phyloP scores from a whole-genome alignment of 2,113 vertebrate genomes.

The Microcebus murinus region DNA sequence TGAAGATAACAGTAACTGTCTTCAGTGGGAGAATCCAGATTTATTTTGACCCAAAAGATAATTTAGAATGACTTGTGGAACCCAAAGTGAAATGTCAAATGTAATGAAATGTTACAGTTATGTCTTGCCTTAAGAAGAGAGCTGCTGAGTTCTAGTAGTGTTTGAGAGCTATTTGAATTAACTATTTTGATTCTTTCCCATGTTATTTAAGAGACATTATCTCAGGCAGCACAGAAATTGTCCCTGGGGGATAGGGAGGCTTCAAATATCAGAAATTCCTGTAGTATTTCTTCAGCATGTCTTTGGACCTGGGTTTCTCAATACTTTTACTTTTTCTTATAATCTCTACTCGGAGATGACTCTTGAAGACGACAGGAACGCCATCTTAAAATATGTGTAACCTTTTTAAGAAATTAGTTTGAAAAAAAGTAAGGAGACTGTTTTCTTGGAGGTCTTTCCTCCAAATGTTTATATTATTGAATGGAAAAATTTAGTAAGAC shows the following conservation, averaged over 20 bases:
- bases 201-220: background rate
- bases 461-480: background rate
- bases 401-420: background rate
- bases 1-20: slow-evolving; percentile 75
- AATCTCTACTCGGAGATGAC: background rate
- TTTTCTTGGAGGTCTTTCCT: background rate
- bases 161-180: background rate
- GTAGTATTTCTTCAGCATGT: background rate
- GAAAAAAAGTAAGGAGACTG: background rate
- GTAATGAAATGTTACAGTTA: slow-evolving; percentile 72
- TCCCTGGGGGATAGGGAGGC: background rate
- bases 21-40: slow-evolving; percentile 74
- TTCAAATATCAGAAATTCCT: background rate
- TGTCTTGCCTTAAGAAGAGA: slow-evolving; percentile 62
- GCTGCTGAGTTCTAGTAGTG: background rate
- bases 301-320: background rate
- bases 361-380: slow-evolving; percentile 8
- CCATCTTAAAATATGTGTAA: background rate
- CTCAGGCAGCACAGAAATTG: background rate
- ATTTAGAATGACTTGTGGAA: slow-evolving; percentile 78
- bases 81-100: slow-evolving; percentile 79
- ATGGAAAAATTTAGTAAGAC: background rate
- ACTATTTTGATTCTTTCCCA: background rate
- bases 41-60: slow-evolving; percentile 74
- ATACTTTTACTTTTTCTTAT: background rate